A percentile compares a stretch with the other conserved stretches of the same genome.
phyloP scores from a whole-genome alignment of 2,888 invertebrate species.

The Aporophyla lueneburgensis region DNA sequence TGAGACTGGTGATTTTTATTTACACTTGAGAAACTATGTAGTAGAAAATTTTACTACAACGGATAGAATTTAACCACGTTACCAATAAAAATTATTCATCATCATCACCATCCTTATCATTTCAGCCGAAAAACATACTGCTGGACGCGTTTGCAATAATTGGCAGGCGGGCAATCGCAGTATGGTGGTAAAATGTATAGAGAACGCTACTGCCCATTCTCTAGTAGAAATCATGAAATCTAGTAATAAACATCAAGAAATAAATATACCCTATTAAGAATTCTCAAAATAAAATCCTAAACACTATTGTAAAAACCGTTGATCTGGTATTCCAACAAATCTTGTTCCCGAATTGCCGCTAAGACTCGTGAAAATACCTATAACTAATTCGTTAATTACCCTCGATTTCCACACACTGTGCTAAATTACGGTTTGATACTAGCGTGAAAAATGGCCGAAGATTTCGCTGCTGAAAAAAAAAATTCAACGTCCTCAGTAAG shows the following conservation, averaged over 20 bases:
- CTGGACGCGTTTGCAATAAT: too few species aligned
- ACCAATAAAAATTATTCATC: too few species aligned
- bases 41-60: too few species aligned
- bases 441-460: conserved; percentile 83
- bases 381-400: conserved; percentile 68
- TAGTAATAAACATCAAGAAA: neutral
- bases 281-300: neutral
- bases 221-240: too few species aligned
- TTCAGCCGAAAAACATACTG: too few species aligned
- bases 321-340: conserved; percentile 26
- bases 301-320: neutral
- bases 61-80: too few species aligned
- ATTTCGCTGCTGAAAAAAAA: conserved; percentile 86
- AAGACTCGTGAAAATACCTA: conserved; percentile 47
- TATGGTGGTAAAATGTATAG: too few species aligned
- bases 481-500: conserved; percentile 86
- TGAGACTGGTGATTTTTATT: neutral
- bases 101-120: too few species aligned
- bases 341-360: conserved; percentile 42
- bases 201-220: too few species aligned
- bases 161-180: too few species aligned
- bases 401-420: conserved; percentile 67
- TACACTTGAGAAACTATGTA: too few species aligned
- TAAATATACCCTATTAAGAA: neutral
- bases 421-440: conserved; percentile 70